Evolutionary conservation across 1,140 invertebrate genomes (phyloP).

Genomic region (Augochlora pura): DNA sequence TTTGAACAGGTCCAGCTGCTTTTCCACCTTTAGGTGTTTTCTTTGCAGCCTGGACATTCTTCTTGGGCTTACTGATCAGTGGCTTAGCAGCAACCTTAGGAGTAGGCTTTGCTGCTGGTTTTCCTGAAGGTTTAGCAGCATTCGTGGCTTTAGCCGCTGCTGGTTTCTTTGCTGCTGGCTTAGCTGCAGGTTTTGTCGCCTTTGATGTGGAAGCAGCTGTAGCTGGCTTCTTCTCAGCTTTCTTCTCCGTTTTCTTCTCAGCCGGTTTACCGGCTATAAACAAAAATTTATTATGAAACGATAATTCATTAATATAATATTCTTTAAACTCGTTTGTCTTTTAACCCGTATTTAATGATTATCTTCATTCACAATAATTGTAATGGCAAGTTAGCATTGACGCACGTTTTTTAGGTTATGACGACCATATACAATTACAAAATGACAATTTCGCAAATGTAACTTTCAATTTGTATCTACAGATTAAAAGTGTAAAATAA

Average conservation of each 20-base stretch:
- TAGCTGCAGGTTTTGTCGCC: conserved; percentile 71
- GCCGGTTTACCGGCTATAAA: conserved; percentile 79
- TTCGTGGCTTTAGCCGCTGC: conserved; percentile 73
- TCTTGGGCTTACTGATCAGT: conserved; percentile 82
- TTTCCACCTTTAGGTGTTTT: conserved; percentile 80
- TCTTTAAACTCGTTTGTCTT: neutral
- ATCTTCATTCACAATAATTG: neutral
- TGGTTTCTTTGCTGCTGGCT: conserved; percentile 70
- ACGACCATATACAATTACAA: neutral
- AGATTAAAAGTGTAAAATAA: neutral
- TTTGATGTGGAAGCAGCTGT: conserved; percentile 70
- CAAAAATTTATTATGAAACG: neutral
- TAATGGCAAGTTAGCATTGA: neutral
- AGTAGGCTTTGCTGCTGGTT: conserved; percentile 79
- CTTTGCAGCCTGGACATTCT: conserved; percentile 82
- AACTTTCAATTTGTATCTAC: neutral
- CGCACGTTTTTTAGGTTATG: conserved; percentile 3
- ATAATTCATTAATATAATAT: neutral
- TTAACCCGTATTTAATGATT: neutral
- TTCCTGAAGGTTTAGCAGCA: conserved; percentile 76
- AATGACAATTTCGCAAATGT: neutral
- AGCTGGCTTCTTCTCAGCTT: conserved; percentile 79
- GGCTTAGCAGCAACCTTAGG: conserved; percentile 79
- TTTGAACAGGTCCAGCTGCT: conserved; percentile 78
- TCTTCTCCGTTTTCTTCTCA: conserved; percentile 85